Percentiles rank a stretch among this genome's conserved stretches.
These are phyloP conservation scores for Huso huso DNA, from an alignment of 2,797 vertebrate genomes.

Conservation along the genomic window DNA sequence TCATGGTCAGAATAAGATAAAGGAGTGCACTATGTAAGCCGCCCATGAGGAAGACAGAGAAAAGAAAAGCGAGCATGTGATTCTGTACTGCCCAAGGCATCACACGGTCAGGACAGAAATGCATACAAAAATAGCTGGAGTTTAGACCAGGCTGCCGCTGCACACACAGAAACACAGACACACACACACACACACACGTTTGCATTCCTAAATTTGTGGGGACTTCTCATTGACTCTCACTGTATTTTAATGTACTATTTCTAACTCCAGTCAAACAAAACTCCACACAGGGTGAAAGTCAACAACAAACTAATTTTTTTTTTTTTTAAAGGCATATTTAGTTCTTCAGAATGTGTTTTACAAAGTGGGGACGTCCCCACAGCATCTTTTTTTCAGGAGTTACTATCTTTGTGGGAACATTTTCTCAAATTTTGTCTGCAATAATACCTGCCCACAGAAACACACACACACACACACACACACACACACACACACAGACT, in stretches of 20 bases:
- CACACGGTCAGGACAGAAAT: constrained; percentile 10
- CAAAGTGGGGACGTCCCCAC: too few species aligned
- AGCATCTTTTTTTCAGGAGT: too few species aligned
- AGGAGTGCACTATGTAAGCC: neutral
- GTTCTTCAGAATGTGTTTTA: too few species aligned
- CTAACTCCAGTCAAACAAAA: too few species aligned
- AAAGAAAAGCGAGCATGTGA: constrained; percentile 7
- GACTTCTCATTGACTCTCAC: neutral
- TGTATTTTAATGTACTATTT: neutral
- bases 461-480: neutral
- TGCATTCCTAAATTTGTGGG: too few species aligned
- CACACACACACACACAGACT: neutral
- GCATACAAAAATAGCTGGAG: neutral
- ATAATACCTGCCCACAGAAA: too few species aligned
- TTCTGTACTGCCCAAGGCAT: constrained; percentile 2
- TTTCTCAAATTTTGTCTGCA: too few species aligned
- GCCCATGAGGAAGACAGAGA: constrained; percentile 5
- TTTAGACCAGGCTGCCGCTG: neutral
- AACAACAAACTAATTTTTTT: too few species aligned
- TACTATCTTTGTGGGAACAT: too few species aligned
- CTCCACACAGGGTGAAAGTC: too few species aligned
- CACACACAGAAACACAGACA: neutral
- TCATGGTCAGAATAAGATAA: neutral
- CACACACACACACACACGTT: too few species aligned
- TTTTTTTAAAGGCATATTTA: too few species aligned